These are phyloP conservation scores for Trichomycterus rosablanca DNA, from an alignment of 2,113 vertebrate species.

Conservation along the genomic window DNA sequence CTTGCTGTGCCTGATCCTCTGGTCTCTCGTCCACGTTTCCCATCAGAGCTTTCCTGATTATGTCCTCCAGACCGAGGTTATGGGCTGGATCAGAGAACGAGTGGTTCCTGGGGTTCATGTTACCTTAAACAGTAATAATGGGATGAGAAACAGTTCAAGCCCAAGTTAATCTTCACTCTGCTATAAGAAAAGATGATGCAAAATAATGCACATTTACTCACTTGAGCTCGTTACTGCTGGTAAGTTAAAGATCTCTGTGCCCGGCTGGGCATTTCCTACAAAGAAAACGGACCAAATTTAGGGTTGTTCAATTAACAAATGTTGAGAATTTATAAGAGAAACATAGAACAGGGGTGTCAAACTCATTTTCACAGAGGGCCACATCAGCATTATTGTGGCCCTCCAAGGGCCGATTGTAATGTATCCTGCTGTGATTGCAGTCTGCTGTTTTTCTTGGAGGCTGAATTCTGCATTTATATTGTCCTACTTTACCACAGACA, in stretches of 20 bases:
- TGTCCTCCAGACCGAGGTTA: conserved; percentile 95
- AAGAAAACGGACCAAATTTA: conserved; percentile 52
- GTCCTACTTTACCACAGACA: too few species aligned
- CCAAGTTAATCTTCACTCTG: too few species aligned
- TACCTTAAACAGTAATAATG: conserved; percentile 68
- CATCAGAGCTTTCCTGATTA: conserved; percentile 97
- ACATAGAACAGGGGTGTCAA: too few species aligned
- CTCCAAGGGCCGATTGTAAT: too few species aligned
- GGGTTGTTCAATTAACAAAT: conserved; percentile 6
- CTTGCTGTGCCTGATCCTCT: conserved; percentile 81
- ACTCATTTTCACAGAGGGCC: too few species aligned
- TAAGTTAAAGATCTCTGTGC: conserved; percentile 98
- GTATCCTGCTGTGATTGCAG: too few species aligned
- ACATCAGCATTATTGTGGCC: too few species aligned
- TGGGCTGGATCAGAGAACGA: conserved; percentile 93
- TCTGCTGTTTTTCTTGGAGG: too few species aligned
- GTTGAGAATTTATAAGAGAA: background rate
- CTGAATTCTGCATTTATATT: too few species aligned
- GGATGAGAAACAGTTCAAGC: too few species aligned
- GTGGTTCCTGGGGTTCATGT: conserved; percentile 86
- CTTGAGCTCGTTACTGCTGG: conserved; percentile 94
- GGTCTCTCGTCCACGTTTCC: conserved; percentile 91
- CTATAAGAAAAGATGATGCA: too few species aligned
- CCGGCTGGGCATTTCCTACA: conserved; percentile 91
- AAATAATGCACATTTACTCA: too few species aligned